These are phyloP conservation scores for Xanthorhoe designata DNA, from an alignment of 2,888 invertebrate genomes.

Conservation along the genomic window DNA sequence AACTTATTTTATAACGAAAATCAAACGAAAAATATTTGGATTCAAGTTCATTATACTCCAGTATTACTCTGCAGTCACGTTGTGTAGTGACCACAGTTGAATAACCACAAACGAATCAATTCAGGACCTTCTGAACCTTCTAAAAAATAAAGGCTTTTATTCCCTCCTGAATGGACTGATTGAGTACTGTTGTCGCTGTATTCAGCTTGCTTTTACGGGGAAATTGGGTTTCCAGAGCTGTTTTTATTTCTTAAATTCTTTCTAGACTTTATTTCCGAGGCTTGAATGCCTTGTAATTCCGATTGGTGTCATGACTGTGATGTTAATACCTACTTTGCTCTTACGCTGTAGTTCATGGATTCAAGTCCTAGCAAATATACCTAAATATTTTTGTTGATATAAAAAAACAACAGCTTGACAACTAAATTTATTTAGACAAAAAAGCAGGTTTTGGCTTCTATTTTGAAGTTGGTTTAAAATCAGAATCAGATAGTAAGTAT, in stretches of 20 bases:
- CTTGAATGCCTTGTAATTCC: background rate
- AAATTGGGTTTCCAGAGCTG: conserved; percentile 27
- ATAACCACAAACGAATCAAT: conserved; percentile 17
- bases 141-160: conserved; percentile 19
- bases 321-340: too few relatives aligned
- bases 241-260: conserved; percentile 11
- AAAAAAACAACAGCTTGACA: too few relatives aligned
- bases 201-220: conserved; percentile 28
- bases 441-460: too few relatives aligned
- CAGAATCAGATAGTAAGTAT: background rate
- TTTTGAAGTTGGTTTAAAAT: too few relatives aligned
- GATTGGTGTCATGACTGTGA: too few relatives aligned
- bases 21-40: too few relatives aligned
- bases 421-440: too few relatives aligned
- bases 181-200: conserved; percentile 29
- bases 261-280: background rate
- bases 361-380: too few relatives aligned
- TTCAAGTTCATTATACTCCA: background rate
- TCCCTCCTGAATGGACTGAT: conserved; percentile 25
- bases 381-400: too few relatives aligned
- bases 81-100: background rate
- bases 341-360: too few relatives aligned
- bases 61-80: background rate
- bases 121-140: background rate
- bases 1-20: too few relatives aligned